These are phyloP conservation scores for Apamea epomidion DNA, from an alignment of 2,888 invertebrate species.

Conservation along the genomic window DNA sequence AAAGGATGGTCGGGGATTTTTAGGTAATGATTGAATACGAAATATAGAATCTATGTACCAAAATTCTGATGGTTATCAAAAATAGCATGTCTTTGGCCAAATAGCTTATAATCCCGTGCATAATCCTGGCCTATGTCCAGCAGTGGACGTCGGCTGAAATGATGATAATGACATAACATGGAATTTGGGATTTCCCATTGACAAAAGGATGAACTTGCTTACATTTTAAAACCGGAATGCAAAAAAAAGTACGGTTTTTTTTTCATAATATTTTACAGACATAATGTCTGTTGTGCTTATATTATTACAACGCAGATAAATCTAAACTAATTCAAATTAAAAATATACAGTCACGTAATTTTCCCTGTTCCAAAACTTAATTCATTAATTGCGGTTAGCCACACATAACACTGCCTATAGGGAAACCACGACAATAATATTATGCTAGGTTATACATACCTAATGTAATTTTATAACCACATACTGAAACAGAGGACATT, in stretches of 20 bases:
- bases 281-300: too few species aligned
- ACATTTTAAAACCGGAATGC: background rate
- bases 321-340: background rate
- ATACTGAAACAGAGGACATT: constrained; percentile 26
- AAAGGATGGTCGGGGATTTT: too few species aligned
- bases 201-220: too few species aligned
- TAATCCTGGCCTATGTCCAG: too few species aligned
- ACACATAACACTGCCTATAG: background rate
- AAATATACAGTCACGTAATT: constrained; percentile 25
- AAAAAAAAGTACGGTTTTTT: background rate
- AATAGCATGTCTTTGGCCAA: too few species aligned
- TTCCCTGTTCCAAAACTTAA: constrained; percentile 33
- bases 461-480: constrained; percentile 5
- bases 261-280: background rate
- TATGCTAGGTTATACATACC: background rate
- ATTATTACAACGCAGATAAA: background rate
- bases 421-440: constrained; percentile 51
- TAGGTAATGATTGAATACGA: too few species aligned
- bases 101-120: too few species aligned
- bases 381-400: constrained; percentile 34
- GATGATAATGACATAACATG: too few species aligned
- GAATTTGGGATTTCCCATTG: too few species aligned
- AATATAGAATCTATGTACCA: too few species aligned
- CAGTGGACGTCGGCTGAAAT: too few species aligned
- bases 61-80: too few species aligned